Base-by-base conservation (phyloP, 2,113 vertebrate species). In the Ammodytes dubius region DNA sequence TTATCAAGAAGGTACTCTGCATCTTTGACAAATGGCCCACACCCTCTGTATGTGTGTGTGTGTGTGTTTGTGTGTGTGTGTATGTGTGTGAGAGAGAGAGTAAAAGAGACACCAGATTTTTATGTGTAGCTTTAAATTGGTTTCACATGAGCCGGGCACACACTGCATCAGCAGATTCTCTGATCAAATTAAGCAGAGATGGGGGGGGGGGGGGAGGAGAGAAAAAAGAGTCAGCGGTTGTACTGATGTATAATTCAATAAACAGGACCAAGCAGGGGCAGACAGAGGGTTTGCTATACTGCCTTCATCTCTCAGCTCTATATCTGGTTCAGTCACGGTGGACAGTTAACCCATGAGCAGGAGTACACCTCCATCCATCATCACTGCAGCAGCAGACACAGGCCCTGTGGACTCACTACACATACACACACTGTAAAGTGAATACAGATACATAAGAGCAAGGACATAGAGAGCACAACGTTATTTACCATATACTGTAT, bases 91-190 rank as follows among this genome's bases (percentile, higher is more conserved):
- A 71, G 54, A 79, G 54, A 71, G 63, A 61, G 54, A 76, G 77
- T 27, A 66, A 84, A 74, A 86, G 56, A 85, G 77, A 88, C 76
- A 87, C 80, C 81, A 82, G 74, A 87, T 90, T 91, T 88, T 88
- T 86, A 91, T 92, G 92, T 85, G 89, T 87, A 89, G 83, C 89
- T 76, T 87, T 81, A 97, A 97, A 97, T 97, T 95, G 91, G 88
- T 95, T 96, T 97, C 96, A 97, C 95, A 96, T 97, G 96, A 96
- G 95, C 86, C 83, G 92, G 91, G 87, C 90, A 89, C 93, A 95
- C 93, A 92, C 87, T 85, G 91, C 93, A 93, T 93, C 93, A 96
- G 93, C 94, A 95, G 95, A 96, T 96, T 92, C 92, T 90, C 93
- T 97, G 95, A 97, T 97, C 96, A 91, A 96, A 97, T 96, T 97